Evolutionary conservation across 2,797 vertebrate species (phyloP).

Genomic region (Coregonus suidteri): DNA sequence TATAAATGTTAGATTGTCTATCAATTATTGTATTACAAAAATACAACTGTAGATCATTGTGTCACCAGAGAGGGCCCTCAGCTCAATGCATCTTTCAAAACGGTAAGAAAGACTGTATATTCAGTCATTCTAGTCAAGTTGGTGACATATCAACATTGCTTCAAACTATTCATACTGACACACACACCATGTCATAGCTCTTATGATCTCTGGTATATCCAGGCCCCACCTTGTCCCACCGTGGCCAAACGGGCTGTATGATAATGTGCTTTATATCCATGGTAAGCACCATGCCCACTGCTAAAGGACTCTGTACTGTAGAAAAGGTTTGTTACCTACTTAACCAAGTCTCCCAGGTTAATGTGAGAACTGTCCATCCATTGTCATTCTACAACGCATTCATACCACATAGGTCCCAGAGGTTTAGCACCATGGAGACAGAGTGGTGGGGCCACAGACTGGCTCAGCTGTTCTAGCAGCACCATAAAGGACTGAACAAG

Average conservation of each 20-base stretch:
- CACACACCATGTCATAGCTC: neutral
- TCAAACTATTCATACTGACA: neutral
- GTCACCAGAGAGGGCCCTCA: neutral
- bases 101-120: too few relatives aligned
- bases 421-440: conserved; percentile 69
- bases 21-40: conserved; percentile 33
- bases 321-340: conserved; percentile 8
- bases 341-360: conserved; percentile 4
- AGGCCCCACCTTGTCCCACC: neutral
- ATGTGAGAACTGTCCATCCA: conserved; percentile 4
- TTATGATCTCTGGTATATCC: neutral
- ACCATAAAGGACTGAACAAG: conserved; percentile 8
- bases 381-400: neutral
- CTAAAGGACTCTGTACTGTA: neutral
- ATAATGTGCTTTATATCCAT: conserved; percentile 13
- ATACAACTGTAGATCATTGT: conserved; percentile 7
- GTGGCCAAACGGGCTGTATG: neutral
- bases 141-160: neutral
- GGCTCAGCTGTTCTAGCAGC: conserved; percentile 31
- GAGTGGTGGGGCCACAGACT: conserved; percentile 19
- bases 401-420: conserved; percentile 9
- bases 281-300: neutral
- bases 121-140: neutral
- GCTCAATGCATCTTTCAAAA: neutral
- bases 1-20: conserved; percentile 44